phyloP scores from a whole-genome alignment of 2,113 vertebrate species.

The Marmota flaviventris region DNA sequence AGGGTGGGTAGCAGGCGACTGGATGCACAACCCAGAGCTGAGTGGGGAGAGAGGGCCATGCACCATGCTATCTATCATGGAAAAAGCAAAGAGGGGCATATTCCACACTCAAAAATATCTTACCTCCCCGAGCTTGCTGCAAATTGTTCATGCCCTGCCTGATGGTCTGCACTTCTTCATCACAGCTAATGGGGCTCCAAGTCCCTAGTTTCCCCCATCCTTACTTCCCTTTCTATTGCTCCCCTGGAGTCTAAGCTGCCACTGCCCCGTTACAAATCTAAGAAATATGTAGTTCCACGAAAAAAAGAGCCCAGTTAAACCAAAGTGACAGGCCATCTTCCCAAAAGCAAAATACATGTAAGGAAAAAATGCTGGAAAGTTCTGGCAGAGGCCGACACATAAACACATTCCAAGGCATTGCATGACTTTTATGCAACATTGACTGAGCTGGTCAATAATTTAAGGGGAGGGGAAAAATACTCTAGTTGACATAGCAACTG shows the following conservation, averaged over 20 bases:
- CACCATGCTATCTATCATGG: neutral
- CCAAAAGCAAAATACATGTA: slow-evolving; percentile 61
- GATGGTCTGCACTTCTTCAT: neutral
- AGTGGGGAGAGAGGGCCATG: neutral
- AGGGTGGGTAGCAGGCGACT: neutral
- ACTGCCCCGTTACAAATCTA: slow-evolving; percentile 81
- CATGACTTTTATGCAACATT: slow-evolving; percentile 82
- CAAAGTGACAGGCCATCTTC: slow-evolving; percentile 69
- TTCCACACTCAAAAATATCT: neutral
- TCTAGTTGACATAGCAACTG: slow-evolving; percentile 87
- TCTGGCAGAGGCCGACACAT: slow-evolving; percentile 73
- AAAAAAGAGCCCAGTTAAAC: slow-evolving; percentile 66
- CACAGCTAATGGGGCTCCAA: neutral
- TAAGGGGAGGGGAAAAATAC: slow-evolving; percentile 80
- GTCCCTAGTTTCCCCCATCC: neutral
- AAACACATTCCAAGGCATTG: slow-evolving; percentile 75
- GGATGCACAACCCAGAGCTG: neutral
- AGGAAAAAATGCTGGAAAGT: slow-evolving; percentile 72
- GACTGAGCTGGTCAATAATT: slow-evolving; percentile 84
- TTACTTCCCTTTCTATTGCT: neutral
- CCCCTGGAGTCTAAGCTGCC: slow-evolving; percentile 69
- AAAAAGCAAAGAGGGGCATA: neutral
- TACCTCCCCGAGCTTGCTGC: neutral
- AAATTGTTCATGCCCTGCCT: neutral
- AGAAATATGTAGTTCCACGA: slow-evolving; percentile 76